These are phyloP conservation scores for Otus sunia DNA, from an alignment of 2,113 vertebrate genomes.

Conservation along the genomic window DNA sequence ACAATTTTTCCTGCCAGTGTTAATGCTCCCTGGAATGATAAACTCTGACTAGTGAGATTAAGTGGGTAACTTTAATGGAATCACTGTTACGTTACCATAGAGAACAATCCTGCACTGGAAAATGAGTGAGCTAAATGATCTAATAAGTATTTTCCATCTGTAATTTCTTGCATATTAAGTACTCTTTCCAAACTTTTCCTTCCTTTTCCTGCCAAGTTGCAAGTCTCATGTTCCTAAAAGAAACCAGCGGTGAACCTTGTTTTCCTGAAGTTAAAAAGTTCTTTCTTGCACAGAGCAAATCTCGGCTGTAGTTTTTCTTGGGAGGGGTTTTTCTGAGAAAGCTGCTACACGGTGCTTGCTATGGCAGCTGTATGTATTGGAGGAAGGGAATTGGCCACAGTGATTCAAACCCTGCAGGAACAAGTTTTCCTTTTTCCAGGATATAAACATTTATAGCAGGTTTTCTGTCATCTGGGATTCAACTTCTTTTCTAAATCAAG, in stretches of 20 bases:
- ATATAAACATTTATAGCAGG: not conserved
- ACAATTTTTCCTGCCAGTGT: not conserved
- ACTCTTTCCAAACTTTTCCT: not conserved
- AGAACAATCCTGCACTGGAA: not conserved
- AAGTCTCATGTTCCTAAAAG: not conserved
- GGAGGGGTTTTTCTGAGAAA: not conserved
- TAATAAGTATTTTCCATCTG: not conserved
- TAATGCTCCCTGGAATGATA: not conserved
- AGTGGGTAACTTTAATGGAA: not conserved
- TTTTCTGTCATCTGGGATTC: not conserved
- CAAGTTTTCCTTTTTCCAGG: not conserved
- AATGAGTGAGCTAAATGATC: not conserved
- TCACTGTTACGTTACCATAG: not conserved
- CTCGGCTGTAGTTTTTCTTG: not conserved
- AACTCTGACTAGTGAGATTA: not conserved
- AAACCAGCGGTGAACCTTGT: not conserved
- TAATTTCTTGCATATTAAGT: not conserved
- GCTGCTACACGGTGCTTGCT: not conserved
- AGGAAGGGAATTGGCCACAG: not conserved
- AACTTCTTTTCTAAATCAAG: slow-evolving; percentile 10
- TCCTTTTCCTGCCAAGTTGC: not conserved
- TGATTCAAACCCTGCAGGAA: not conserved
- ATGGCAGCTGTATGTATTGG: not conserved
- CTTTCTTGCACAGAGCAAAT: not conserved
- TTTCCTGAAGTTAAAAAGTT: not conserved